Conservation (phyloP, 2,888 invertebrate genomes). For the Conus canariensis region DNA sequence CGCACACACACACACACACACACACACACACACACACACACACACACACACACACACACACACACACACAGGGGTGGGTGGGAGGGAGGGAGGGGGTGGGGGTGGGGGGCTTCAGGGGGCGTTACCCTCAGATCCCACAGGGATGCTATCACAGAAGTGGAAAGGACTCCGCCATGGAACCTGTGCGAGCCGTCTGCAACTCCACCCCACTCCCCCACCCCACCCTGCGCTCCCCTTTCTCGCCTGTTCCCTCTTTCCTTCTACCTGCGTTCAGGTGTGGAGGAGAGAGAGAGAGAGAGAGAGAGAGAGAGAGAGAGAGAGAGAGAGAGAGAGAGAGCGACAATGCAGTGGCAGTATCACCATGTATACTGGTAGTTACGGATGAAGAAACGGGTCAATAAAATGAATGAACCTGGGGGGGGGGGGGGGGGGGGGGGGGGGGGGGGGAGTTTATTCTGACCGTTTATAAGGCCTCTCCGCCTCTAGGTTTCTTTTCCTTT, state of each 20-base stretch:
- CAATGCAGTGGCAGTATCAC: neutral
- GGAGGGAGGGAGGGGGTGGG: too few species aligned
- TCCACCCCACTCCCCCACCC: too few species aligned
- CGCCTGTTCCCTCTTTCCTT: too few species aligned
- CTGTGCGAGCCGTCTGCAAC: neutral
- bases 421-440: neutral
- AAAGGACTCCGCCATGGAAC: neutral
- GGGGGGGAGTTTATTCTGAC: neutral
- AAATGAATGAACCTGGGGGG: too few species aligned
- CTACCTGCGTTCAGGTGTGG: neutral
- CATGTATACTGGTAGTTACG: neutral
- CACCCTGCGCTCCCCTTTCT: too few species aligned
- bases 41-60: too few species aligned
- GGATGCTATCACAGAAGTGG: neutral
- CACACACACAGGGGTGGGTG: too few species aligned
- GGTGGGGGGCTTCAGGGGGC: too few species aligned
- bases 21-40: too few species aligned
- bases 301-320: conserved; percentile 16
- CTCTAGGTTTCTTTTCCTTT: neutral
- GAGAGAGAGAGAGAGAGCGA: neutral
- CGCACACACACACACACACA: too few species aligned
- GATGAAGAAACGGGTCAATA: neutral
- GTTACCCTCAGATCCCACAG: neutral
- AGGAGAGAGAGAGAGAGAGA: neutral
- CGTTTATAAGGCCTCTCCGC: neutral